phyloP scores from a whole-genome alignment of 1,140 invertebrate genomes.

The Manduca sexta region DNA sequence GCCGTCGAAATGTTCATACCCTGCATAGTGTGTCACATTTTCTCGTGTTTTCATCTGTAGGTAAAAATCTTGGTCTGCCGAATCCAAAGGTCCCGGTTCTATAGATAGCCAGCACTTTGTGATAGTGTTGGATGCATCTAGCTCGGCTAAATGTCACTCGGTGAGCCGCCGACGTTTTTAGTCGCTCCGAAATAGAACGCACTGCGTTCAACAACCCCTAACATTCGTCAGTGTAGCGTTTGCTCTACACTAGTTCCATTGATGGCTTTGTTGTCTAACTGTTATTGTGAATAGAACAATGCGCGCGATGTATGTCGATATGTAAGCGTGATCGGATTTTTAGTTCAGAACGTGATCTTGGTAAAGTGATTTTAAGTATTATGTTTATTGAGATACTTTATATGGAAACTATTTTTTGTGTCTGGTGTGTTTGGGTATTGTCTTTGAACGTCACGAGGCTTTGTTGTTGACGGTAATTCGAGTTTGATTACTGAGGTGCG shows the following conservation, averaged over 20 bases:
- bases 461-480: too few species aligned
- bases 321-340: too few species aligned
- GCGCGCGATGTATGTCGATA: conserved; percentile 25
- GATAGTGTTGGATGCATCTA: conserved; percentile 65
- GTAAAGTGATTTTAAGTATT: conserved; percentile 12
- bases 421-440: too few species aligned
- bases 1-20: too few species aligned
- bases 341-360: conserved; percentile 1
- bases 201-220: conserved; percentile 66
- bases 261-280: conserved; percentile 21
- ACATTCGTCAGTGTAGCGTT: conserved; percentile 53
- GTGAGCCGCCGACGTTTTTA: conserved; percentile 60
- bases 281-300: conserved; percentile 15
- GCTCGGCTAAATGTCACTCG: conserved; percentile 67
- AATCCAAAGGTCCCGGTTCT: not conserved
- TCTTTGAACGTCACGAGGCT: too few species aligned
- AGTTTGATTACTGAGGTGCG: too few species aligned
- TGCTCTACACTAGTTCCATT: conserved; percentile 44
- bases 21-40: too few species aligned
- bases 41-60: too few species aligned
- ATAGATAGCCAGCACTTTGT: conserved; percentile 27
- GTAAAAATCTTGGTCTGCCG: too few species aligned
- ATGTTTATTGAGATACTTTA: not conserved
- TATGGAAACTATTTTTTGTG: not conserved
- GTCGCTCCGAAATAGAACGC: conserved; percentile 64